These are phyloP conservation scores for Daphoenositta chrysoptera DNA, from an alignment of 2,113 vertebrate species.

Conservation along the genomic window DNA sequence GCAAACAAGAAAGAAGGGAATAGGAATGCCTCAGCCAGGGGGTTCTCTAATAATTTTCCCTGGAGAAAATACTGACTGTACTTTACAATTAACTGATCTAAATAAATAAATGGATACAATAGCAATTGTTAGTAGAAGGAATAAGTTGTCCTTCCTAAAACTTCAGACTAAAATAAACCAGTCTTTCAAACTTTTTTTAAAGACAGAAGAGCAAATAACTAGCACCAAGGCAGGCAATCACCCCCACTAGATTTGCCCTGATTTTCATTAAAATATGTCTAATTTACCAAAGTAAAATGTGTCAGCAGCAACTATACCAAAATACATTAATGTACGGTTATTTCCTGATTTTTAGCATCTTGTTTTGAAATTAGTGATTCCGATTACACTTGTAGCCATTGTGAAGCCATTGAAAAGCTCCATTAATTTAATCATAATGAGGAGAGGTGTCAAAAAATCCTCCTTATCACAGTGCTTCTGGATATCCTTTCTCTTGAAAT, in stretches of 20 bases:
- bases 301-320: background rate
- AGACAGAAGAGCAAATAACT: background rate
- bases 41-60: background rate
- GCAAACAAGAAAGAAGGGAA: background rate
- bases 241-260: background rate
- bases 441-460: background rate
- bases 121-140: background rate
- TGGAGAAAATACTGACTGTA: background rate
- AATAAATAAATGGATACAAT: background rate
- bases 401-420: background rate
- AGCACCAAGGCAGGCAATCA: background rate
- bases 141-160: background rate
- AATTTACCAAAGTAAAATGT: background rate
- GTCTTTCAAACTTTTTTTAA: background rate
- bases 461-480: background rate
- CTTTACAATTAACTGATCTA: background rate
- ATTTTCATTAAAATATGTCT: background rate
- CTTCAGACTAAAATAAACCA: background rate
- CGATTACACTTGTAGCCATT: background rate
- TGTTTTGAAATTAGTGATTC: background rate
- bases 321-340: background rate
- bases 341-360: background rate
- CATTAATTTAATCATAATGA: background rate
- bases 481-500: background rate
- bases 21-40: background rate